Evolutionary conservation across 2,113 vertebrate species (phyloP).

Genomic region (Delphinapterus leucas): DNA sequence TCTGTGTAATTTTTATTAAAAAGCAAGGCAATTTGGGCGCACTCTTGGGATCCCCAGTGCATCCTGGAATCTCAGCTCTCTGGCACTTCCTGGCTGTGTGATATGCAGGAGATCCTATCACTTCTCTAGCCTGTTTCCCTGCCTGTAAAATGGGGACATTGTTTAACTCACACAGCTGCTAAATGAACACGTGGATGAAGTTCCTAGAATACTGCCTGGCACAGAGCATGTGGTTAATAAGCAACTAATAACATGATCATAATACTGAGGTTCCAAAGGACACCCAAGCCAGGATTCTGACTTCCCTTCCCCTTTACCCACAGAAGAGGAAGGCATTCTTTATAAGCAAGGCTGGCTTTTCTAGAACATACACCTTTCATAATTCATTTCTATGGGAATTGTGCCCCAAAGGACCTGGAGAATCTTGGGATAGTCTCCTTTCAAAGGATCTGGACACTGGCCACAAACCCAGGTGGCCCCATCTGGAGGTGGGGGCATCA

Average conservation of each 20-base stretch:
- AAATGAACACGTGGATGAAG: background rate
- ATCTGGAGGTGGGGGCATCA: background rate
- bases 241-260: background rate
- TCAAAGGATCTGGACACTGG: background rate
- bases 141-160: background rate
- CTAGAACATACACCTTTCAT: background rate
- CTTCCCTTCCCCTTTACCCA: background rate
- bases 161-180: background rate
- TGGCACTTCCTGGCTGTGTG: background rate
- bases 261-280: background rate
- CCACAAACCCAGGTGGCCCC: background rate
- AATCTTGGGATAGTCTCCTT: background rate
- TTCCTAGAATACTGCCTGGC: background rate
- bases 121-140: background rate
- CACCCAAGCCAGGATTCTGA: background rate
- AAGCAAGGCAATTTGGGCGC: background rate
- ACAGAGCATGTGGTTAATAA: background rate
- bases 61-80: background rate
- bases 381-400: background rate
- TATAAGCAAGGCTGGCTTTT: background rate
- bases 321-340: background rate
- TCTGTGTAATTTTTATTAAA: background rate
- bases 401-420: background rate
- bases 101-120: rapidly evolving
- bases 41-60: too few species aligned